Conservation (phyloP, 2,797 vertebrate species). For the Acropternis orthonyx region DNA sequence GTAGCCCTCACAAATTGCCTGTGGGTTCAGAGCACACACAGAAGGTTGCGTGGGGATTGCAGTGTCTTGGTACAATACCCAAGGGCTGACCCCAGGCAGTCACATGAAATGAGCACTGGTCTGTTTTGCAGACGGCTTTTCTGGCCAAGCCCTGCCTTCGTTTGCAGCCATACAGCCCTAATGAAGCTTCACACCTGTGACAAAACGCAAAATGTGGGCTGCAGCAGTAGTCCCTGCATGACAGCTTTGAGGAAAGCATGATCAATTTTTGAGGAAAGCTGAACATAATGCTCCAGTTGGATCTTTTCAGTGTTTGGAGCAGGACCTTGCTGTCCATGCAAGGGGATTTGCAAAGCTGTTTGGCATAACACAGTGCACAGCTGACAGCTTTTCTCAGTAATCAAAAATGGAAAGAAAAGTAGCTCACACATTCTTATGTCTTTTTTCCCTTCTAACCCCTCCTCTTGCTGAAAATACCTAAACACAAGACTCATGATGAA, state of each 20-base stretch:
- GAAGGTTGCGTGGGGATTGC: neutral
- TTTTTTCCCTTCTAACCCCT: neutral
- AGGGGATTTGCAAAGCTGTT: neutral
- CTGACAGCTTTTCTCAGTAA: neutral
- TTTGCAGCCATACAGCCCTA: neutral
- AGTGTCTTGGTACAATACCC: neutral
- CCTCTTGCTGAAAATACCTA: constrained; percentile 8
- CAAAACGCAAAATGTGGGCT: neutral
- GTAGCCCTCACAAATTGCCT: neutral
- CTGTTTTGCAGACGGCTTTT: neutral
- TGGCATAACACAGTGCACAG: neutral
- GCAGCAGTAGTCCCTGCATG: neutral
- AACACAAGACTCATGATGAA: neutral
- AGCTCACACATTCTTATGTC: neutral
- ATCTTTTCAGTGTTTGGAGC: neutral
- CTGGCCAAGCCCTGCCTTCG: neutral
- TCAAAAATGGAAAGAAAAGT: neutral
- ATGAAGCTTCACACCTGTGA: neutral
- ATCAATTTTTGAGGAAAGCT: neutral
- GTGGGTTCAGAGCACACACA: neutral
- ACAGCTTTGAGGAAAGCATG: neutral
- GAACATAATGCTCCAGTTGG: neutral
- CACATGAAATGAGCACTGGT: neutral
- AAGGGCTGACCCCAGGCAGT: neutral
- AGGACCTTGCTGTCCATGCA: neutral